Evolutionary conservation across 2,113 vertebrate species (phyloP), one percentile per base, ranked within the genome.

Genomic region (Ammodytes marinus): DNA sequence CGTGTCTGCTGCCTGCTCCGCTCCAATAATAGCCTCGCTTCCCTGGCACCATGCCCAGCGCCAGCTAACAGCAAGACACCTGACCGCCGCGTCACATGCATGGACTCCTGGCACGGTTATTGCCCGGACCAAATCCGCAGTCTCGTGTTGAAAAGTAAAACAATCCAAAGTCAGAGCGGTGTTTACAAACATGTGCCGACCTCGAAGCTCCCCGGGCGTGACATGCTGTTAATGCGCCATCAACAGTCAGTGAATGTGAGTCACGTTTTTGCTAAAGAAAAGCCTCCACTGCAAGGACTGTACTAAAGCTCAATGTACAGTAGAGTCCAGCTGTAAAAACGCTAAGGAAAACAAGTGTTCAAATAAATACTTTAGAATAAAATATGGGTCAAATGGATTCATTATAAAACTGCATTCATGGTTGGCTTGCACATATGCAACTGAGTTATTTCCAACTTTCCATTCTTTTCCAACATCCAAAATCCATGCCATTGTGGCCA

Each of bases 31-130:
- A 95, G 91, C 91, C 81, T 70, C 80, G 86, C 92, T 93, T 82
- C 88, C 83, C 77, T 92, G 94, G 94, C 93, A 88, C 73, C 45
- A 76, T 87, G 93, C 93, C 93, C 88, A 86, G 80, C 84, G 83
- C 90, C 90, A 82, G 88, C 89, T 43, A 89, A 82, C 90, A 69
- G 89, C 90, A 80, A 86, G 89, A 95, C 95, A 95, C 94, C 95
- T 95, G 95, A 95, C 95, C 93, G 89, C 79, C 69, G 88, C 85
- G 93, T 95, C 94, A 95, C 95, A 95, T 95, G 95, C 92, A 82
- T 87, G 95, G 91, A 90, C 92, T 94, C 74, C 92, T 94, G 91
- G 94, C 92, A 94, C 92, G 89, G 91, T 92, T 88, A 86, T 90
- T 86, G 81, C 27, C 85, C 78, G 47, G 79, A 87, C 73, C 65